A percentile compares a stretch with the other conserved stretches of the same genome.
These are phyloP conservation scores for Prochilodus magdalenae DNA, from an alignment of 2,113 vertebrate genomes.

Conservation along the genomic window DNA sequence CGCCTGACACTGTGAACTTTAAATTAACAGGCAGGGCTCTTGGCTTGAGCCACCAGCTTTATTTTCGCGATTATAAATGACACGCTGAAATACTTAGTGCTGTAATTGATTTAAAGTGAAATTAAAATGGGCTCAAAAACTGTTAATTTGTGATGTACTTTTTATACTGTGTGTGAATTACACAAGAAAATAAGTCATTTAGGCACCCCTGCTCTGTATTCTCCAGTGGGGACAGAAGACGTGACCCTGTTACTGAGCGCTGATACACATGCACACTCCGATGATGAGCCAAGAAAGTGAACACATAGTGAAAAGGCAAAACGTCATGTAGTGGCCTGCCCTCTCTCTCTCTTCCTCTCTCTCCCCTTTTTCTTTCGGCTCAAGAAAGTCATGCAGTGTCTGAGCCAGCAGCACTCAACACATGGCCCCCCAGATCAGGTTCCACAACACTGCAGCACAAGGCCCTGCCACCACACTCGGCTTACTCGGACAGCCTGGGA, in stretches of 20 bases:
- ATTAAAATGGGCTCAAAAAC: not conserved
- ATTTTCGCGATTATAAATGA: slow-evolving; percentile 60
- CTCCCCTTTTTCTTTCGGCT: not conserved
- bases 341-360: slow-evolving; percentile 13
- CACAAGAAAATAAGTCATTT: not conserved
- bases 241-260: slow-evolving; percentile 11
- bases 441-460: slow-evolving; percentile 41
- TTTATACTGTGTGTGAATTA: not conserved
- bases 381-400: slow-evolving; percentile 7
- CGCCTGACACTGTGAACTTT: slow-evolving; percentile 69
- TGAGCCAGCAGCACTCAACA: slow-evolving; percentile 17
- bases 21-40: slow-evolving; percentile 18
- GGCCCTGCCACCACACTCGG: slow-evolving; percentile 11
- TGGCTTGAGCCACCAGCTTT: slow-evolving; percentile 71
- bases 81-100: not conserved
- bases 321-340: slow-evolving; percentile 22
- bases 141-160: not conserved
- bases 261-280: slow-evolving; percentile 5
- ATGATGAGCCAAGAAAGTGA: slow-evolving; percentile 28
- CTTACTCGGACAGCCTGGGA: slow-evolving; percentile 31
- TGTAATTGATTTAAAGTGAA: slow-evolving; percentile 24
- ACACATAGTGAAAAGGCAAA: slow-evolving; percentile 44
- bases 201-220: not conserved
- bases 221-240: not conserved
- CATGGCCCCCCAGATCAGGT: slow-evolving; percentile 36